These are phyloP conservation scores for Ectemnius cavifrons DNA, from an alignment of 2,888 invertebrate species.

Conservation along the genomic window DNA sequence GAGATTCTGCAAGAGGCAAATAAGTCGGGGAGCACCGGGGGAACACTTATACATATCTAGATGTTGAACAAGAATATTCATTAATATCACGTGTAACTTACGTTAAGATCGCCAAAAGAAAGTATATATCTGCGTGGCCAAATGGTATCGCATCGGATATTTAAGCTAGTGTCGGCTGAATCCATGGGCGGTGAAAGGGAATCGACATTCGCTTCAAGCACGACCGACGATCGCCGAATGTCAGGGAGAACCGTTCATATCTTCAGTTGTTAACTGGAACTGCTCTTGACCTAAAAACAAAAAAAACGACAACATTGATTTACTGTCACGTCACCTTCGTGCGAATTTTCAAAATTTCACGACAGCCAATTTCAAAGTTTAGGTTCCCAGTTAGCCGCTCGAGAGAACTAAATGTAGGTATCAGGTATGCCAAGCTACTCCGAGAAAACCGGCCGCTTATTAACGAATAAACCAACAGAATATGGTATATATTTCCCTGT, in stretches of 20 bases:
- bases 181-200: neutral
- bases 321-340: no score
- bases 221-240: constrained; percentile 63
- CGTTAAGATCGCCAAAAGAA: constrained; percentile 20
- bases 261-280: constrained; percentile 82
- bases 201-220: constrained; percentile 51
- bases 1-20: constrained; percentile 35
- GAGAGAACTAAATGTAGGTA: no score
- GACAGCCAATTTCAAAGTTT: no score
- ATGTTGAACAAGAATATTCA: constrained; percentile 30
- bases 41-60: constrained; percentile 22
- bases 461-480: no score
- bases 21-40: constrained; percentile 28
- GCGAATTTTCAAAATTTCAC: no score
- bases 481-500: no score
- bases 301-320: neutral
- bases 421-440: no score
- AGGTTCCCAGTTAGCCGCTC: no score
- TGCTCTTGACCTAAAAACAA: constrained; percentile 83
- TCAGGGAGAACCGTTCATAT: constrained; percentile 82
- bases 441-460: no score
- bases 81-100: constrained; percentile 48
- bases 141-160: no score
- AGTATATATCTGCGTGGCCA: neutral
- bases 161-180: no score